Conservation (phyloP, 2,113 vertebrate species). For the Monopterus albus region DNA sequence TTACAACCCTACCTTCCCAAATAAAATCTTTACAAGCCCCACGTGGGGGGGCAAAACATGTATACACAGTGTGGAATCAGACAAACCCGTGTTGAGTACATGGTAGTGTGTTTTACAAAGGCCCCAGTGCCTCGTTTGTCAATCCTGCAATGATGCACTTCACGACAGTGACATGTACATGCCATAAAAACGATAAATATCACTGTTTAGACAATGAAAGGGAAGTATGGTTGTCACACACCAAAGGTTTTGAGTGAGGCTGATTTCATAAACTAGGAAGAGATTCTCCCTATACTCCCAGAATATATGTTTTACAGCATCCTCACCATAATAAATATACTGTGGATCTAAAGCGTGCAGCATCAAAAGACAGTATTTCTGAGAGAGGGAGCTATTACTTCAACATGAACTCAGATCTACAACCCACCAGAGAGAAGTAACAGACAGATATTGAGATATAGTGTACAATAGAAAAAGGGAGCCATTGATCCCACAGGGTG, state of each 20-base stretch:
- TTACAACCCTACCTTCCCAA: slow-evolving; percentile 62
- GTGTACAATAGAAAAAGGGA: slow-evolving; percentile 76
- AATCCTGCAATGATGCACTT: slow-evolving; percentile 43
- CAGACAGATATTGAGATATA: slow-evolving; percentile 70
- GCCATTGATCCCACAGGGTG: slow-evolving; percentile 74
- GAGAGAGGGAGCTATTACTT: slow-evolving; percentile 62
- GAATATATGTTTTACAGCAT: slow-evolving; percentile 51
- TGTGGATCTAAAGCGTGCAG: slow-evolving; percentile 44
- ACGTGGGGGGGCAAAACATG: background rate
- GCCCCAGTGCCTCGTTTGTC: slow-evolving; percentile 61
- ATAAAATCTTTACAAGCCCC: slow-evolving; percentile 70
- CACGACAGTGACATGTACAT: slow-evolving; percentile 31
- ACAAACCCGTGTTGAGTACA: slow-evolving; percentile 22
- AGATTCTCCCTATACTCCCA: slow-evolving; percentile 20
- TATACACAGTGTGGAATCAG: slow-evolving; percentile 18
- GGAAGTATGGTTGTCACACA: slow-evolving; percentile 50
- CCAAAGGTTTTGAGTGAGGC: slow-evolving; percentile 9
- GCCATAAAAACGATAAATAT: slow-evolving; percentile 42
- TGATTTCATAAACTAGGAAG: slow-evolving; percentile 24
- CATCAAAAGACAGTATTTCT: slow-evolving; percentile 68
- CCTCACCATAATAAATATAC: slow-evolving; percentile 46
- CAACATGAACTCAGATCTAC: slow-evolving; percentile 68
- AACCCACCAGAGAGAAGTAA: slow-evolving; percentile 61
- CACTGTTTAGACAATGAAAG: slow-evolving; percentile 53
- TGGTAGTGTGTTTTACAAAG: slow-evolving; percentile 56